These are phyloP conservation scores for Caligus rogercresseyi DNA, from an alignment of 1,140 invertebrate genomes.

Conservation along the genomic window DNA sequence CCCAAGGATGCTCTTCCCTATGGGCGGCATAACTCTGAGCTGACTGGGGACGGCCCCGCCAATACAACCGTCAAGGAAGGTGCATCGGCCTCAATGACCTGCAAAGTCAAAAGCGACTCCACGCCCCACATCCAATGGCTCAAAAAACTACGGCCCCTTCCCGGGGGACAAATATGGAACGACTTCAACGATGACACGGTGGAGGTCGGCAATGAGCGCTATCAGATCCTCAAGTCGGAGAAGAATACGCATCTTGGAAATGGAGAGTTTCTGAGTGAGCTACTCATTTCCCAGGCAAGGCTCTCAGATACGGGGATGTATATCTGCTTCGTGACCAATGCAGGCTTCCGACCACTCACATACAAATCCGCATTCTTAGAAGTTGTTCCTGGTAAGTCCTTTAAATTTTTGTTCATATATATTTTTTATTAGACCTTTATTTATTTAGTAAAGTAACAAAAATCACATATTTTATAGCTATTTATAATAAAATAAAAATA, in stretches of 20 bases:
- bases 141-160: conserved; percentile 18
- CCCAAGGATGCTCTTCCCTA: background rate
- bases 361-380: conserved; percentile 6
- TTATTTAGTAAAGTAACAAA: too few relatives aligned
- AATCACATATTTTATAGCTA: too few relatives aligned
- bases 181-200: conserved; percentile 1
- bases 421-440: background rate
- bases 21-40: background rate
- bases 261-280: conserved; percentile 3
- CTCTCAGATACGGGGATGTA: conserved; percentile 5
- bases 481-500: too few relatives aligned
- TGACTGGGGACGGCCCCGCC: conserved; percentile 17
- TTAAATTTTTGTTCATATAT: background rate
- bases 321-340: conserved; percentile 17
- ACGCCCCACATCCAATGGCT: conserved; percentile 23
- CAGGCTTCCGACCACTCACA: conserved; percentile 5
- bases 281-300: background rate
- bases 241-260: background rate
- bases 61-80: conserved; percentile 22
- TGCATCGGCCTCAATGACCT: conserved; percentile 20
- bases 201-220: conserved; percentile 1
- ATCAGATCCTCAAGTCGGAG: conserved; percentile 4
- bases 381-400: conserved; percentile 10
- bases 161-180: background rate
- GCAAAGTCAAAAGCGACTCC: conserved; percentile 21